These are phyloP conservation scores for Elachura formosa DNA, from an alignment of 2,113 vertebrate genomes.

Conservation along the genomic window DNA sequence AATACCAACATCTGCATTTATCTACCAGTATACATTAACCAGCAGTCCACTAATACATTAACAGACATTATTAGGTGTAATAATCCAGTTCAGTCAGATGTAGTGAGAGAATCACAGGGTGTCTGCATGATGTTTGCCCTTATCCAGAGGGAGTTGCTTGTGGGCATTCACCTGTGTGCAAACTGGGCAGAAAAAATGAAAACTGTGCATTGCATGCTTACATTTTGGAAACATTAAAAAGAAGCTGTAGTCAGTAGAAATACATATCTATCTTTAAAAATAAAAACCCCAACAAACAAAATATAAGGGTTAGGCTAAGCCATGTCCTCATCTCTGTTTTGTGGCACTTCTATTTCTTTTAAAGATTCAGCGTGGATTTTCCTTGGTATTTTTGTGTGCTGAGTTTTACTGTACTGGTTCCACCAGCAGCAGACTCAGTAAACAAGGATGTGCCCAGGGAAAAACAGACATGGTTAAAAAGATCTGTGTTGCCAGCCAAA, in stretches of 20 bases:
- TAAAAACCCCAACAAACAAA: neutral
- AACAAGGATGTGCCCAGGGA: conserved; percentile 35
- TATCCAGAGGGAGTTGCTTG: neutral
- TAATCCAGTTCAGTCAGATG: neutral
- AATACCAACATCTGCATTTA: neutral
- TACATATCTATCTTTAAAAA: neutral
- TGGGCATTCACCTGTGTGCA: conserved; percentile 45
- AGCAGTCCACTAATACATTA: neutral
- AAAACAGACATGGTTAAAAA: conserved; percentile 36
- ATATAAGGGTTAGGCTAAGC: neutral
- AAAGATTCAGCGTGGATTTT: neutral
- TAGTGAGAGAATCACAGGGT: neutral
- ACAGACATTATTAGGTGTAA: neutral
- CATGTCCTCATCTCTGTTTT: conserved; percentile 11
- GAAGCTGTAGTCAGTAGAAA: neutral
- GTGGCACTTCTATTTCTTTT: conserved; percentile 13
- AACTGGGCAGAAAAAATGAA: neutral
- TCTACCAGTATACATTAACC: neutral
- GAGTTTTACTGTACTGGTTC: neutral
- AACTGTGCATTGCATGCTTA: neutral
- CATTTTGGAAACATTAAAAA: conserved; percentile 31
- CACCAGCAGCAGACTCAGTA: conserved; percentile 1
- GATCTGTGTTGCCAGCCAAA: conserved; percentile 2
- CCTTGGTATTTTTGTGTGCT: neutral
- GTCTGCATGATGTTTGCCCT: neutral